These are phyloP conservation scores for Ceyx cyanopectus DNA, from an alignment of 2,113 vertebrate species.

Conservation along the genomic window DNA sequence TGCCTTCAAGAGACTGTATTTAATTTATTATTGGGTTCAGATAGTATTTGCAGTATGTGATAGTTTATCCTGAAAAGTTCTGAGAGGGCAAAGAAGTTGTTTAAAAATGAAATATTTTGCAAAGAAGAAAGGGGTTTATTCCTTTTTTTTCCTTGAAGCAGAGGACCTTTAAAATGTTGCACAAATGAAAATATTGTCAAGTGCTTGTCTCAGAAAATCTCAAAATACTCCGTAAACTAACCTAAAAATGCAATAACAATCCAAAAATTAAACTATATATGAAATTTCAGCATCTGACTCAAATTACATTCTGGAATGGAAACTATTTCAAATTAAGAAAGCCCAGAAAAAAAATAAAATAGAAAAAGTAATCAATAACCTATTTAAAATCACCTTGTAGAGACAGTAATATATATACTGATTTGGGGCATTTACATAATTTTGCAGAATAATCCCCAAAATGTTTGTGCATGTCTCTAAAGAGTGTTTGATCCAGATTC, in stretches of 20 bases:
- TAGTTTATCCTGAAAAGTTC: slow-evolving; percentile 4
- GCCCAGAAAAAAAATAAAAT: background rate
- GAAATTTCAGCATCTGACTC: background rate
- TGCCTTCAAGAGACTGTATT: slow-evolving; percentile 22
- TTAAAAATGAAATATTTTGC: background rate
- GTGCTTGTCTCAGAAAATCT: background rate
- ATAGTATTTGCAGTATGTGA: slow-evolving; percentile 41
- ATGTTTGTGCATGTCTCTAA: background rate
- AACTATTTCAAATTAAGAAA: background rate
- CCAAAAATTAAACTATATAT: background rate
- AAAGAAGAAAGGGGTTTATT: background rate
- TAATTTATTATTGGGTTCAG: slow-evolving; percentile 39
- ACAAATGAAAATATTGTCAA: background rate
- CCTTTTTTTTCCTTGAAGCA: background rate
- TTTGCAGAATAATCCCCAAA: background rate
- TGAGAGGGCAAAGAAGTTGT: background rate
- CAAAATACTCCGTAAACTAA: background rate
- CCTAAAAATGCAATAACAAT: background rate
- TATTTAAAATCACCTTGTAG: background rate
- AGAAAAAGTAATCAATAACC: background rate
- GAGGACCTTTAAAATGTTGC: background rate
- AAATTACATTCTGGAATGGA: background rate
- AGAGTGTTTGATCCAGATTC: background rate
- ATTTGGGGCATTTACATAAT: background rate
- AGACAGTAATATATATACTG: background rate